Evolutionary conservation across 2,113 vertebrate species (phyloP).

Genomic region (Microcebus jonahi): DNA sequence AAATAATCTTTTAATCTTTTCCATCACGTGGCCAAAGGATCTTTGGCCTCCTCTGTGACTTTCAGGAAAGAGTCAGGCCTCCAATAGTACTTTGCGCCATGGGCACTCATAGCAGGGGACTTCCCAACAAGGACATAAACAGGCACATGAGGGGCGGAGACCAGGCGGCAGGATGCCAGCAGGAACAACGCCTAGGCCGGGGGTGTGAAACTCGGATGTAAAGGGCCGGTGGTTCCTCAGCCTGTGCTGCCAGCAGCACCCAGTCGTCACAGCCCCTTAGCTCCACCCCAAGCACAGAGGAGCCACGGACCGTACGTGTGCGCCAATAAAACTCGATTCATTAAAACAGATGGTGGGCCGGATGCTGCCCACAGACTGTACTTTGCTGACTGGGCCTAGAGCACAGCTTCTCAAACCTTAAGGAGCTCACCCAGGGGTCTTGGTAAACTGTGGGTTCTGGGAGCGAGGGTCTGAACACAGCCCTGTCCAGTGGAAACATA

Average conservation of each 20-base stretch:
- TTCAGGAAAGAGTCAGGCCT: not conserved
- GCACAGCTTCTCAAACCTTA: not conserved
- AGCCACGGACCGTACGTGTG: fast-evolving
- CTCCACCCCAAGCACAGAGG: no score
- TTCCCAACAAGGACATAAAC: not conserved
- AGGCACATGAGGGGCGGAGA: fast-evolving
- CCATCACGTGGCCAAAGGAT: not conserved
- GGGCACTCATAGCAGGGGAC: not conserved
- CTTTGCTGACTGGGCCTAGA: not conserved
- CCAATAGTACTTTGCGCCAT: not conserved
- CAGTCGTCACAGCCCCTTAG: no score
- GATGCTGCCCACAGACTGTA: not conserved
- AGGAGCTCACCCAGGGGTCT: not conserved
- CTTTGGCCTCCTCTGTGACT: not conserved
- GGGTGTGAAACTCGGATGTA: no score
- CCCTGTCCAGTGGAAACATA: not conserved
- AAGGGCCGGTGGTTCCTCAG: not conserved
- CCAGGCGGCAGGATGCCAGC: no score
- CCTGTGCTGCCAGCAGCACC: fast-evolving
- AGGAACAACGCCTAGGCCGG: fast-evolving
- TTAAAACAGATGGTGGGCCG: not conserved
- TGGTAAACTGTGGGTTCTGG: not conserved
- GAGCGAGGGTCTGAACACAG: fast-evolving
- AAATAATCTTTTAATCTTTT: not conserved
- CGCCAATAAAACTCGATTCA: not conserved